Base-by-base conservation (phyloP, 2,797 vertebrate genomes). In the Eidolon dupreanum region DNA sequence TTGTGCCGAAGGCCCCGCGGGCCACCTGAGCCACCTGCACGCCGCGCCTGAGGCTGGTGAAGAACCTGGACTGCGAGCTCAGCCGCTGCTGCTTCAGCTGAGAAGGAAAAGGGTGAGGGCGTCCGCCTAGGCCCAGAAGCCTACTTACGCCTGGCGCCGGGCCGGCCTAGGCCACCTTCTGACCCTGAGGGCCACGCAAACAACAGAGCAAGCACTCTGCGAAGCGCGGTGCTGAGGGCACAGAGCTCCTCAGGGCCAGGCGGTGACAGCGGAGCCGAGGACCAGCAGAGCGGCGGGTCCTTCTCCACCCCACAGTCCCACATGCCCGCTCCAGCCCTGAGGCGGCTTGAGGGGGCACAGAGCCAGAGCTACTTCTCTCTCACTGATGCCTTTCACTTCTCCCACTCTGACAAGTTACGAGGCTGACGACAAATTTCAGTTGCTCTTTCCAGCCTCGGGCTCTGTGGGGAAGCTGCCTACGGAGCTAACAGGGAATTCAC, bases 281-380 rank as follows among this genome's bases (percentile, higher is more conserved):
- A 11, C 10, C 28, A 5, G 0, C 41, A 46, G 70, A 46, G 70
- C 24, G 4, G 46, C 12, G 15, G 46, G 46, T 49, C 12, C 13
- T 3, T 15, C 46, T 10, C 13, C 13, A 49, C 13, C 13, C 46
- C 46, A 13, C 46, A 4, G 46, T 15, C 15, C 46, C 46, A 49
- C 46, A 15, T 3, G 46, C 13, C 46, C 43, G 7, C 3, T 8
- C 2, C 17, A 2, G 61, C 31, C 2, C 0, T 3, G 33, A 46
- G 15, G 8, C 0, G 0, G 38, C 0, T 3, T 3, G 6, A 2
- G n/a, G 19, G 10, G 28, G 4, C 24, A 41, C 68, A 31, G 28
- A 22, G 33, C 0, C 36, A 77, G 8, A 20, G 66, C n/a, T 2
- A 3, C 5, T 57, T 81, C 66, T 46, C 86, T 33, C 46, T 26